Percentiles rank a stretch among this genome's conserved stretches.
Evolutionary conservation across 2,113 vertebrate genomes (phyloP).

Genomic region (Erpornis zantholeuca): DNA sequence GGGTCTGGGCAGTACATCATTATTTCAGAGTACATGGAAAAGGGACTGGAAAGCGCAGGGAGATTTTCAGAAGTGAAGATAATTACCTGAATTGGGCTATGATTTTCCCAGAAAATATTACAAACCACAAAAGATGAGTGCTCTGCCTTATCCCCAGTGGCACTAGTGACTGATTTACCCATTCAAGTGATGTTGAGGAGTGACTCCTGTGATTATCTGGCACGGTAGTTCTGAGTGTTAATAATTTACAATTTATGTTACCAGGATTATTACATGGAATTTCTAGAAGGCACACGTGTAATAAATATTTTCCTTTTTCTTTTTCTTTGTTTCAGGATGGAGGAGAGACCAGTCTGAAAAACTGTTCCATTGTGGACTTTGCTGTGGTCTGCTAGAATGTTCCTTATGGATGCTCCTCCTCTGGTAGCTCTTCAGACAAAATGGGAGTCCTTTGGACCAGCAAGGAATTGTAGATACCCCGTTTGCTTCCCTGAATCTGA

Average conservation of each 20-base stretch:
- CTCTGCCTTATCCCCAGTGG: neutral
- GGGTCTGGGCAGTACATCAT: neutral
- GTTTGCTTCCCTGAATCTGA: conserved; percentile 83
- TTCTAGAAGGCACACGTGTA: neutral
- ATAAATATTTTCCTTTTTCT: neutral
- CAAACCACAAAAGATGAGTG: neutral
- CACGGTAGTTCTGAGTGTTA: neutral
- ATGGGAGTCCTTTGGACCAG: conserved; percentile 86
- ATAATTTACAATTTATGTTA: neutral
- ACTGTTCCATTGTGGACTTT: conserved; percentile 23
- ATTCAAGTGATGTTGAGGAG: neutral
- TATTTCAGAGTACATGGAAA: neutral
- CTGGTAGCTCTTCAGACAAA: conserved; percentile 85
- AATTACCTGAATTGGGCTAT: neutral
- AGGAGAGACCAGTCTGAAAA: neutral
- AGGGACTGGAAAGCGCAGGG: neutral
- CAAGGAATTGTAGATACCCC: conserved; percentile 83
- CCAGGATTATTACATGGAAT: neutral
- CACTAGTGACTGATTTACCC: neutral
- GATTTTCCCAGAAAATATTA: neutral
- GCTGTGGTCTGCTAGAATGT: conserved; percentile 86
- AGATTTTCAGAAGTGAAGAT: neutral
- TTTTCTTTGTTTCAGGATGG: conserved; percentile 71
- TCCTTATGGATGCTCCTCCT: conserved; percentile 91
- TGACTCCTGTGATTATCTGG: neutral